A percentile compares a stretch with the other conserved stretches of the same genome.
Evolutionary conservation across 2,113 vertebrate genomes (phyloP).

Genomic region (Xerus inauris): DNA sequence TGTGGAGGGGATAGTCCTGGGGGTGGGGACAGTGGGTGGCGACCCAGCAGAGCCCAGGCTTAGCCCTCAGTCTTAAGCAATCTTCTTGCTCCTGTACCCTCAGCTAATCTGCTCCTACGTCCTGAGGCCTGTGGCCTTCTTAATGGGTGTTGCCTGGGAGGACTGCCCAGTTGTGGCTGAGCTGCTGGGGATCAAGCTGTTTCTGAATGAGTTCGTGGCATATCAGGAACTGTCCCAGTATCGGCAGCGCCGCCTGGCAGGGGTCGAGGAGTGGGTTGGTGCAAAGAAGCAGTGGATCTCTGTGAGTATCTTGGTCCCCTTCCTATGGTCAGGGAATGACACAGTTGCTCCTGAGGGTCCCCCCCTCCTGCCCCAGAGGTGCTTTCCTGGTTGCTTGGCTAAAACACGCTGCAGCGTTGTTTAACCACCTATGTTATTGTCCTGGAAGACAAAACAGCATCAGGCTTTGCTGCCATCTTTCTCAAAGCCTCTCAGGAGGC

Average conservation of each 20-base stretch:
- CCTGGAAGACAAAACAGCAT: neutral
- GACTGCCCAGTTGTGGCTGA: conserved; percentile 92
- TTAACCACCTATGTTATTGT: neutral
- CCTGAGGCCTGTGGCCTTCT: conserved; percentile 85
- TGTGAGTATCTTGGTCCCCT: conserved; percentile 84
- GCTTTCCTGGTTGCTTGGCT: neutral
- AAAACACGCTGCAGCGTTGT: neutral
- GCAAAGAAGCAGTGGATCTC: conserved; percentile 91
- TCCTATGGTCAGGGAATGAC: neutral
- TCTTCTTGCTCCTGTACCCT: neutral
- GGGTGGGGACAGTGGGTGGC: accelerated
- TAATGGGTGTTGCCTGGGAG: conserved; percentile 93
- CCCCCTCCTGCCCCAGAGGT: too few species aligned
- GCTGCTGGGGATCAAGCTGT: conserved; percentile 95
- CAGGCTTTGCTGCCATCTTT: neutral
- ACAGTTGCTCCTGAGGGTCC: neutral
- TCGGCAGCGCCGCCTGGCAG: conserved; percentile 88
- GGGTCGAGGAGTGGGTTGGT: conserved; percentile 84
- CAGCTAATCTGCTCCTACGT: conserved; percentile 78
- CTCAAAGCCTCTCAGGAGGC: neutral
- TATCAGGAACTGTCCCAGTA: conserved; percentile 91
- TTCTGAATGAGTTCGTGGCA: conserved; percentile 97
- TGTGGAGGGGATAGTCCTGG: too few species aligned
- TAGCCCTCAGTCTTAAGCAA: neutral
- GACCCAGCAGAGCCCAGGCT: neutral